phyloP scores from a whole-genome alignment of 2,113 vertebrate genomes.

The Rattus rattus region DNA sequence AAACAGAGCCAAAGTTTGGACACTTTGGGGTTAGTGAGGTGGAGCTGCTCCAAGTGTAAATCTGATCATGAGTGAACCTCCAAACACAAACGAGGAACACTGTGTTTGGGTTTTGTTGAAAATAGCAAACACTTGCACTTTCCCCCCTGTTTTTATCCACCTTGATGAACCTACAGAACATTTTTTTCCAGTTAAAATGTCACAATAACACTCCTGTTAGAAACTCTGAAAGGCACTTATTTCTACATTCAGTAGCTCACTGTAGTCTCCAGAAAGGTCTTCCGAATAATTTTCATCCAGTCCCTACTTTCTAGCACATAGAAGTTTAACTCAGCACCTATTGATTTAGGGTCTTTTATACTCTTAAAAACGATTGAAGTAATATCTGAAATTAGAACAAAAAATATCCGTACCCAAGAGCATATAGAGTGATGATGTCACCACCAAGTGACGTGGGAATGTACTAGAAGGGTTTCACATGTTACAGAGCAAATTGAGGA shows the following conservation, averaged over 20 bases:
- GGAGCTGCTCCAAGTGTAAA: background rate
- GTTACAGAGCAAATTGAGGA: background rate
- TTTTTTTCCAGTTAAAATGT: conserved; percentile 72
- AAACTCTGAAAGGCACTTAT: conserved; percentile 55
- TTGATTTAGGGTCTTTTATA: background rate
- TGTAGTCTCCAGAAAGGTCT: conserved; percentile 39
- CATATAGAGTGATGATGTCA: background rate
- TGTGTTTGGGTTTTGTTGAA: background rate
- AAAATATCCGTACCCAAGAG: background rate
- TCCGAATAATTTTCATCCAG: background rate
- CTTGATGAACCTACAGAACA: conserved; percentile 60
- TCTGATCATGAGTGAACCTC: background rate
- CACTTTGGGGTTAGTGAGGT: background rate
- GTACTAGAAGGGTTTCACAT: background rate
- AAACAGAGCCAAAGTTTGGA: background rate
- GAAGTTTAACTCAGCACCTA: background rate
- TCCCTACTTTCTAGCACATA: background rate
- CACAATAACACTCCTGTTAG: conserved; percentile 63
- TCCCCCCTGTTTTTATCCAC: conserved; percentile 17
- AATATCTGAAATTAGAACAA: background rate
- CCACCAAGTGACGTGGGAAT: background rate
- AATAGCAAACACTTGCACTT: background rate
- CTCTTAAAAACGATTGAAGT: background rate
- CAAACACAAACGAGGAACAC: background rate
- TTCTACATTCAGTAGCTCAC: conserved; percentile 34